Conservation (phyloP, 2,113 vertebrate genomes). For the Pleuronectes platessa region DNA sequence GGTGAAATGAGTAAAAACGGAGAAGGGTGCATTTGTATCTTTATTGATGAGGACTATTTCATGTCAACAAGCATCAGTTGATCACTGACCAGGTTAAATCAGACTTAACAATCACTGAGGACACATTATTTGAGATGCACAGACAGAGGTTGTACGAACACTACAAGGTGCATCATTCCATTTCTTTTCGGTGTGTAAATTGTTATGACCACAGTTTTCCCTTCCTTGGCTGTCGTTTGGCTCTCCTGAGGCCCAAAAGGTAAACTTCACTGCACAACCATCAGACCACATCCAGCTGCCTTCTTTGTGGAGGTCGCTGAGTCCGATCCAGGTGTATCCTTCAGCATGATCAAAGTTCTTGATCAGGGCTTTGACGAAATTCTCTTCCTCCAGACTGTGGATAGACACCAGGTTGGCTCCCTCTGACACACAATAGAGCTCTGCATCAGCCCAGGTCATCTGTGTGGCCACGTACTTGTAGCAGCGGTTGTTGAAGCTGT, state of each 20-base stretch:
- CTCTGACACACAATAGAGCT: conserved; percentile 32
- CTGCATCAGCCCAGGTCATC: conserved; percentile 45
- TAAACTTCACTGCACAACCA: background rate
- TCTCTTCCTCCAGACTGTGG: background rate
- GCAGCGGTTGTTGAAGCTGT: no score
- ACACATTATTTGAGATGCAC: background rate
- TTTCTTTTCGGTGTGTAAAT: fast-evolving
- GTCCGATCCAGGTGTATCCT: background rate
- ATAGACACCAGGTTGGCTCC: conserved; percentile 54
- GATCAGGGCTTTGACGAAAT: no score
- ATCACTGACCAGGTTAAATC: background rate
- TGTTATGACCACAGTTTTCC: conserved; percentile 6
- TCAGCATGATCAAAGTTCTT: no score
- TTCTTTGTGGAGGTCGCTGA: conserved; percentile 20
- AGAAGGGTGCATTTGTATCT: no score
- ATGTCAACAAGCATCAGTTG: no score
- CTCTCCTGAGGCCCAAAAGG: fast-evolving
- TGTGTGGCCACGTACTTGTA: no score
- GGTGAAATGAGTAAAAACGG: no score
- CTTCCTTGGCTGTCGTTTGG: fast-evolving
- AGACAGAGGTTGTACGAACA: background rate
- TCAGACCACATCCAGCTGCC: conserved; percentile 46
- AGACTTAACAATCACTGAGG: background rate
- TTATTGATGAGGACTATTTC: background rate
- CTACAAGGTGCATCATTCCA: background rate